Conservation (phyloP, 2,113 vertebrate species). For the Prochilodus magdalenae region DNA sequence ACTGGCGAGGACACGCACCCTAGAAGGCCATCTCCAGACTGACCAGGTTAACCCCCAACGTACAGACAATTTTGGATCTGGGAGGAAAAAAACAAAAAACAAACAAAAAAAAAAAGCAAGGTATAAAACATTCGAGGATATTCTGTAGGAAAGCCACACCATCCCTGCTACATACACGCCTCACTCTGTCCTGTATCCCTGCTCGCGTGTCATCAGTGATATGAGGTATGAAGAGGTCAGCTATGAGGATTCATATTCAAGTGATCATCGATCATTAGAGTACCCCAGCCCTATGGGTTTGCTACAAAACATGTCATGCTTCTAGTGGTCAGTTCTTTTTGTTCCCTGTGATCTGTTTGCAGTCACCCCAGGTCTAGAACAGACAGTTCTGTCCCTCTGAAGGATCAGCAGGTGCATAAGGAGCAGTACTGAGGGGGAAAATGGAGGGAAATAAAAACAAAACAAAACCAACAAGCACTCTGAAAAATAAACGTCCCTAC, state of each 20-base stretch:
- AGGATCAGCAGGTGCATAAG: constrained; percentile 25
- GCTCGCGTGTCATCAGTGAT: constrained; percentile 70
- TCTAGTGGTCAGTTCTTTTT: constrained; percentile 62
- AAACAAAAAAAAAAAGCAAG: constrained; percentile 37
- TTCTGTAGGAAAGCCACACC: constrained; percentile 62
- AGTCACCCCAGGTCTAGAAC: constrained; percentile 77
- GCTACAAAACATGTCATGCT: constrained; percentile 53
- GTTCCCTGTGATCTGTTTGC: constrained; percentile 66
- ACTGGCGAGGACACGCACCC: no score
- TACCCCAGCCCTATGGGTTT: constrained; percentile 49
- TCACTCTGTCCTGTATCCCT: constrained; percentile 67
- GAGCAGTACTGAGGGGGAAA: constrained; percentile 30
- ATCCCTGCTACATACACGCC: constrained; percentile 70
- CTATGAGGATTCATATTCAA: constrained; percentile 33
- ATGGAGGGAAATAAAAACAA: constrained; percentile 46
- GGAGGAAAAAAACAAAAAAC: constrained; percentile 37
- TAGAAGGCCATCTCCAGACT: constrained; percentile 1
- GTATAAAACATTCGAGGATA: constrained; percentile 51
- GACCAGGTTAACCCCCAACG: neutral
- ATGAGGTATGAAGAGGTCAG: constrained; percentile 77
- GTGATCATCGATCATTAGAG: constrained; percentile 7
- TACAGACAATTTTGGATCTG: neutral
- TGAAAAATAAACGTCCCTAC: neutral
- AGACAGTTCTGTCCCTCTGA: constrained; percentile 69
- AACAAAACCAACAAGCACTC: constrained; percentile 63